Conservation (phyloP, 2,113 vertebrate genomes). For the Hyla sarda region DNA sequence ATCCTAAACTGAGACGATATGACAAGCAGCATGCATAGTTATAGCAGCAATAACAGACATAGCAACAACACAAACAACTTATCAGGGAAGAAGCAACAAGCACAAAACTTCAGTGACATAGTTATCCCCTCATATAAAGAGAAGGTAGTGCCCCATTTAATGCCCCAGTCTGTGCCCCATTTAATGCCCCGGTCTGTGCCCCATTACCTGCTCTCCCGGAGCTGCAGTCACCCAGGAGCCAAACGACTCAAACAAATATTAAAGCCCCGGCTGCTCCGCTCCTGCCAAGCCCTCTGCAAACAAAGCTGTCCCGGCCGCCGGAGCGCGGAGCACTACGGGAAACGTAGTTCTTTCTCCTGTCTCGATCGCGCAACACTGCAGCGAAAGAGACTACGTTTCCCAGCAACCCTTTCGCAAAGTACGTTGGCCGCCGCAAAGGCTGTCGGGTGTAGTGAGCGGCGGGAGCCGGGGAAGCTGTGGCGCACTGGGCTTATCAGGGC, state of each 20-base stretch:
- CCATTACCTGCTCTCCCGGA: background rate
- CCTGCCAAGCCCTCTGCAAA: slow-evolving; percentile 61
- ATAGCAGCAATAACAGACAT: background rate
- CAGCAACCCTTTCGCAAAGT: slow-evolving; percentile 7
- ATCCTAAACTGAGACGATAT: no score
- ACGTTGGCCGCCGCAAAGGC: background rate
- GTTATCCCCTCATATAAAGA: no score
- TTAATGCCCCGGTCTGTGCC: no score
- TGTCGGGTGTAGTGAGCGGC: slow-evolving; percentile 61
- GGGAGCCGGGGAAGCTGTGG: slow-evolving; percentile 35
- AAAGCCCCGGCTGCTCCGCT: slow-evolving; percentile 37
- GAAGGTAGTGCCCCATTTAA: no score
- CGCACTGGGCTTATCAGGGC: slow-evolving; percentile 11
- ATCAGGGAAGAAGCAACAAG: background rate
- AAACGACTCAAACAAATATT: slow-evolving; percentile 37
- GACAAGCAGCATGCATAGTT: no score
- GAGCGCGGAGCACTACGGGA: slow-evolving; percentile 32
- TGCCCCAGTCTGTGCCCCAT: no score
- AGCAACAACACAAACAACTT: background rate
- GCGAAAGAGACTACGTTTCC: slow-evolving; percentile 25
- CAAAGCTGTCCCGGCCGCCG: slow-evolving; percentile 63
- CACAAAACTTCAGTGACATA: background rate
- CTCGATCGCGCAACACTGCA: background rate
- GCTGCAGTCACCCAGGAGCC: slow-evolving; percentile 18
- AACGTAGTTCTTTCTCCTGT: background rate